phyloP scores from a whole-genome alignment of 2,888 invertebrate species.

The Chaitophorus viminalis region DNA sequence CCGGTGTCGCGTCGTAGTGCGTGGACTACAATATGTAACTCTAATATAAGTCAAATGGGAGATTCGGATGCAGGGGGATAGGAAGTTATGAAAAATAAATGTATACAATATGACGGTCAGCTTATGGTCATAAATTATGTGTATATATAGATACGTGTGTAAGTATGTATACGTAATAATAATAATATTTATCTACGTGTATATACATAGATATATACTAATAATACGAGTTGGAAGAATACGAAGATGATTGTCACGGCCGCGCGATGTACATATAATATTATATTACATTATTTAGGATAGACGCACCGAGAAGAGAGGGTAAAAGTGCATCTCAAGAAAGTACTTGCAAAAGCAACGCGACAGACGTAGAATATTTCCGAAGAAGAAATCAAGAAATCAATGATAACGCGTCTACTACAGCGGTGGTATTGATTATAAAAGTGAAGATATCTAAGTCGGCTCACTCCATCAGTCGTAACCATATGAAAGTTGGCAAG shows the following conservation, averaged over 20 bases:
- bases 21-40: not conserved
- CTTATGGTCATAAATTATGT: conserved; percentile 35
- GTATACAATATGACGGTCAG: not conserved
- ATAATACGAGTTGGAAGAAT: not conserved
- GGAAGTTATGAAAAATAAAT: conserved; percentile 3
- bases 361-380: too few relatives aligned
- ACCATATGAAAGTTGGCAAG: too few relatives aligned
- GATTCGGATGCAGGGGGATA: not conserved
- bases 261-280: not conserved
- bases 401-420: too few relatives aligned
- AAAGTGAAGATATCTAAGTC: too few relatives aligned
- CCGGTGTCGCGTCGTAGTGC: not conserved
- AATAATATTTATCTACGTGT: not conserved
- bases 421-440: too few relatives aligned
- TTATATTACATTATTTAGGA: too few relatives aligned
- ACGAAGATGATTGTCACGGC: not conserved
- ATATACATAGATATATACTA: too few relatives aligned
- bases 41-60: not conserved
- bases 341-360: too few relatives aligned
- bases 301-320: too few relatives aligned
- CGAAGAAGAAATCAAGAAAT: too few relatives aligned
- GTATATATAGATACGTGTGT: not conserved
- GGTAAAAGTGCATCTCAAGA: too few relatives aligned
- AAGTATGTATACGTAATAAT: not conserved
- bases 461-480: too few relatives aligned